Conservation (phyloP, 1,140 invertebrate species). For the Cheumatopsyche charites region DNA sequence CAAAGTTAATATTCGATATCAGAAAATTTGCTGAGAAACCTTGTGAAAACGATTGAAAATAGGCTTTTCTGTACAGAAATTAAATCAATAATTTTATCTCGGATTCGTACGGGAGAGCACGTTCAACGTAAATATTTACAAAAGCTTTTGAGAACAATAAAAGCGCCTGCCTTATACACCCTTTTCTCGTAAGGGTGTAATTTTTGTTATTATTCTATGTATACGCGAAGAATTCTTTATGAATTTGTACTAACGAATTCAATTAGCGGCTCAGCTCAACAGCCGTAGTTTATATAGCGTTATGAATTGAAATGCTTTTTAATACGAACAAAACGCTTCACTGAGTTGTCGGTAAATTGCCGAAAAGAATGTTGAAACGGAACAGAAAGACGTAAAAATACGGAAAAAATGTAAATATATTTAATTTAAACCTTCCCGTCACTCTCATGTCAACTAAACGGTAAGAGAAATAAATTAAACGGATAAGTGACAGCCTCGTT, state of each 20-base stretch:
- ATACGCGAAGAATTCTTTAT: not conserved
- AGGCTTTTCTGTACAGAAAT: too few relatives aligned
- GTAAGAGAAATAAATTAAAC: slow-evolving; percentile 18
- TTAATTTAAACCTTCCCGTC: slow-evolving; percentile 19
- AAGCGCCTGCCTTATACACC: not conserved
- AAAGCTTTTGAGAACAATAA: slow-evolving; percentile 17
- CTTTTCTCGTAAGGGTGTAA: too few relatives aligned
- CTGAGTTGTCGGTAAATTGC: not conserved
- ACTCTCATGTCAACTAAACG: slow-evolving; percentile 13
- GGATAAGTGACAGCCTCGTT: slow-evolving; percentile 7
- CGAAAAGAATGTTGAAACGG: not conserved
- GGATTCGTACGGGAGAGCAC: not conserved
- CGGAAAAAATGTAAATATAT: not conserved
- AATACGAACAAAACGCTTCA: not conserved
- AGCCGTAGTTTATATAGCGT: not conserved
- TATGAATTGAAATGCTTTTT: not conserved
- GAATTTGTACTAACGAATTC: not conserved
- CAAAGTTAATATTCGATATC: too few relatives aligned
- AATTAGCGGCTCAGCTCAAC: not conserved
- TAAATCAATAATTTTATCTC: slow-evolving; percentile 18
- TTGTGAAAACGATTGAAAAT: too few relatives aligned
- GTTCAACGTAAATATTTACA: slow-evolving; percentile 9
- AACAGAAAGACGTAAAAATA: not conserved
- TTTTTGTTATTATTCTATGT: too few relatives aligned
- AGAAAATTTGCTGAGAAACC: too few relatives aligned